Conservation (phyloP, 2,888 invertebrate genomes). For the Andrena dorsata region DNA sequence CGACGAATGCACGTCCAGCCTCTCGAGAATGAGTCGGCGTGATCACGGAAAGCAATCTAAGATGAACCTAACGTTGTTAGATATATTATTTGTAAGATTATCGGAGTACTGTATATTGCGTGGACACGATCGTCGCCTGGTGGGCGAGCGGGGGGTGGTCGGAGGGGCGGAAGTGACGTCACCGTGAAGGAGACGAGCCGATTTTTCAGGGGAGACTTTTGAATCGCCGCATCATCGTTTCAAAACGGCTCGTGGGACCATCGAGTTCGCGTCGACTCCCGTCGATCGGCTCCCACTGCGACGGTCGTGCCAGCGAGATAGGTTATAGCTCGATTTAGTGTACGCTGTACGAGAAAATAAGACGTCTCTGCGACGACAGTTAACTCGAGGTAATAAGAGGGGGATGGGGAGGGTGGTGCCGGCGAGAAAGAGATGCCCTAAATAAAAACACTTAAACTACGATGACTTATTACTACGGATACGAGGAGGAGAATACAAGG, state of each 20-base stretch:
- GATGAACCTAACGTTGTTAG: conserved; percentile 83
- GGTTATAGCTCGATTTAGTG: conserved; percentile 71
- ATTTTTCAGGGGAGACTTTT: background rate
- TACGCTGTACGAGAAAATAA: conserved; percentile 53
- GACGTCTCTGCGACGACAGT: conserved; percentile 55
- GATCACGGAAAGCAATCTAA: conserved; percentile 84
- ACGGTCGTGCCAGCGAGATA: conserved; percentile 60
- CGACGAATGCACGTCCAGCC: conserved; percentile 69
- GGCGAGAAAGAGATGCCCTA: conserved; percentile 54
- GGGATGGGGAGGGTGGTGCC: background rate
- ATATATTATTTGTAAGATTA: conserved; percentile 83
- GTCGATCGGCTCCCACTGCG: conserved; percentile 50
- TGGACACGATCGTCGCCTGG: conserved; percentile 68
- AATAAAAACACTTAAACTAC: conserved; percentile 68
- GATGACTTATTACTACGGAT: conserved; percentile 71
- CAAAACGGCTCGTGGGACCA: conserved; percentile 47
- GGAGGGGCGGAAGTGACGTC: conserved; percentile 69
- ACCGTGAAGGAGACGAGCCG: background rate
- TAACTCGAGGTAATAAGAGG: conserved; percentile 57
- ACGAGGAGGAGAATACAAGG: conserved; percentile 52
- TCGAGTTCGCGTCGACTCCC: conserved; percentile 41
- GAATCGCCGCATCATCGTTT: conserved; percentile 9
- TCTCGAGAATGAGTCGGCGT: conserved; percentile 76
- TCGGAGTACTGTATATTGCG: conserved; percentile 80
- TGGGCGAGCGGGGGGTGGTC: background rate